phyloP scores from a whole-genome alignment of 1,140 invertebrate species.

The Pseudomyrmex flavicornis region DNA sequence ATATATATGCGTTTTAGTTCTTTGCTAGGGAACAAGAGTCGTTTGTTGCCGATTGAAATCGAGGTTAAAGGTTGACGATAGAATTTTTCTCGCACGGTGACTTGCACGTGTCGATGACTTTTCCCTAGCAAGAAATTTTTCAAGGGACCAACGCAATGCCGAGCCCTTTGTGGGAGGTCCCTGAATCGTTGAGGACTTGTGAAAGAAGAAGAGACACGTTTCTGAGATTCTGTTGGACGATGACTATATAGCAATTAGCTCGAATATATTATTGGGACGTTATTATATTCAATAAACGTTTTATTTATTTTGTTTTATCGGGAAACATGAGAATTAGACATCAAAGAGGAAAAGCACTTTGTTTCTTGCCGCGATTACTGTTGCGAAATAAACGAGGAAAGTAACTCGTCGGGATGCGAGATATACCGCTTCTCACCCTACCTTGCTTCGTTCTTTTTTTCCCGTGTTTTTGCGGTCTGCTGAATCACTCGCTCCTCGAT shows the following conservation, averaged over 20 bases:
- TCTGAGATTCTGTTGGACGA: background rate
- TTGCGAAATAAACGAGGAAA: conserved; percentile 40
- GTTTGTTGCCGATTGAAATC: conserved; percentile 46
- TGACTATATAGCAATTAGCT: too few relatives aligned
- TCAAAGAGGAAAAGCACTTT: background rate
- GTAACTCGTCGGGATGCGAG: conserved; percentile 31
- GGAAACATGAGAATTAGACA: background rate
- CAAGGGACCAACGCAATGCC: conserved; percentile 69
- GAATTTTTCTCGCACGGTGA: background rate
- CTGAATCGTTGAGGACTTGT: conserved; percentile 61
- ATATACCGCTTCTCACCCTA: background rate
- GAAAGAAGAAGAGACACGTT: conserved; percentile 24
- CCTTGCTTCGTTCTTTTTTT: conserved; percentile 37
- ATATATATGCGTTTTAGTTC: conserved; percentile 7
- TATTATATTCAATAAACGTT: background rate
- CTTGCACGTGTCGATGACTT: conserved; percentile 64
- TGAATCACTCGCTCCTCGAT: conserved; percentile 69
- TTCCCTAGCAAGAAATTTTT: conserved; percentile 47
- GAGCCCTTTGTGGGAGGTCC: conserved; percentile 71
- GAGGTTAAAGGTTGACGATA: conserved; percentile 38
- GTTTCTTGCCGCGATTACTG: conserved; percentile 26
- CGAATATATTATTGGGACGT: too few relatives aligned
- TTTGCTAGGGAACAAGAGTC: conserved; percentile 36
- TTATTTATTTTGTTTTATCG: background rate
- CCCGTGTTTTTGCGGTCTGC: conserved; percentile 61